Percentiles rank a stretch among this genome's conserved stretches.
Evolutionary conservation across 2,113 vertebrate genomes (phyloP).

Genomic region (Toxostoma redivivum): DNA sequence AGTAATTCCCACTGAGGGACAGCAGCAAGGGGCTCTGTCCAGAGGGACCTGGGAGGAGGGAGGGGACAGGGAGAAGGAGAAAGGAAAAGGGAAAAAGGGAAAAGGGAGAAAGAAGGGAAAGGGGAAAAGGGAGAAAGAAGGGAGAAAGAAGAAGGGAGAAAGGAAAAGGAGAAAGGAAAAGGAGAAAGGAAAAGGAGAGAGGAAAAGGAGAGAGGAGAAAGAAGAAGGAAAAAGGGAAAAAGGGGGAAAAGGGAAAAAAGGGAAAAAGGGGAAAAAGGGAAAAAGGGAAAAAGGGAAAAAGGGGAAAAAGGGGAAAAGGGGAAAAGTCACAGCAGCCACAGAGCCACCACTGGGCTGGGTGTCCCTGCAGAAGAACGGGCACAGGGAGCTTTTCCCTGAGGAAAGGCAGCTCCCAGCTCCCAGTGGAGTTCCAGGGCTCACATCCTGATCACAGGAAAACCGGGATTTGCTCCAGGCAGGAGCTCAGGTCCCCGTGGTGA

Average conservation of each 20-base stretch:
- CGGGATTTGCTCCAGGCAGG: background rate
- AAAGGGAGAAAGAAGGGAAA: background rate
- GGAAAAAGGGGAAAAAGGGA: background rate
- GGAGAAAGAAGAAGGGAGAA: background rate
- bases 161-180: too few species aligned
- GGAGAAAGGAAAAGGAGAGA: background rate
- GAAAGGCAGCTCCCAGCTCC: background rate
- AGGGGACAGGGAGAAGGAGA: background rate
- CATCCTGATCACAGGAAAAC: fast-evolving
- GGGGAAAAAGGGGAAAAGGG: too few species aligned
- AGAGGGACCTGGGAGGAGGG: constrained; percentile 78
- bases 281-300: background rate
- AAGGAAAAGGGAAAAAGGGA: too few species aligned
- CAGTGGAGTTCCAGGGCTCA: background rate
- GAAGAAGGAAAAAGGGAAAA: too few species aligned
- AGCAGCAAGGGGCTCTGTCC: constrained; percentile 91
- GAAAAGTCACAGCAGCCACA: background rate
- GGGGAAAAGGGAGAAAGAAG: background rate
- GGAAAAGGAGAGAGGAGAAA: background rate
- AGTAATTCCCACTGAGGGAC: constrained; percentile 95
- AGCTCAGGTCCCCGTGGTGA: fast-evolving
- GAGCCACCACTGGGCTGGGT: fast-evolving
- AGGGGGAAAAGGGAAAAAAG: background rate
- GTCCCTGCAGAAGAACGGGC: background rate
- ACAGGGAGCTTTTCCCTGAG: fast-evolving